Base-by-base conservation (phyloP, 2,797 vertebrate species). In the Corythornis leucogaster region DNA sequence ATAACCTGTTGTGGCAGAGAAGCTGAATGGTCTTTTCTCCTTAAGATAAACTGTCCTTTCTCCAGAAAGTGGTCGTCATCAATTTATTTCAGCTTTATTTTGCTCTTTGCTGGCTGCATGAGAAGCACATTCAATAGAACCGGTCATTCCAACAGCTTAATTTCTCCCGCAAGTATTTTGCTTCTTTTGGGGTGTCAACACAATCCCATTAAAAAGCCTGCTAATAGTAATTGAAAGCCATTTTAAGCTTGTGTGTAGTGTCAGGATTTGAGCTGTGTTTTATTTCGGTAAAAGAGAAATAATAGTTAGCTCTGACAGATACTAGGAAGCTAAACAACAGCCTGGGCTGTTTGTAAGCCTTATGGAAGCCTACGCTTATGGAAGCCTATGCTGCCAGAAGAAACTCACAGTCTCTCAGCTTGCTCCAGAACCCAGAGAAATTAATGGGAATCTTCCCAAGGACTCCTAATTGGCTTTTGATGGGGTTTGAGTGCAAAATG, bases 11-110 rank as follows among this genome's bases (percentile, higher is more conserved):
- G 33, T 64, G 78, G 26, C 21, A n/a, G 28, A 70, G 70, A 85
- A 81, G 68, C 25, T 54, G 74, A 66, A 42, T 50, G 40, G 35
- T 66, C 25, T 79, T 79, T 89, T 77, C 64, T 74, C 45, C 83
- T 30, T 50, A 61, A 70, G 53, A 80, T 68, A 64, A 86, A 79
- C 68, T 74, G 53, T 68, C 64, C 58, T 76, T 86, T 26, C 38
- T 94, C 50, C 58, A 67, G 57, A 85, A 95, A 71, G 62, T 68
- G 61, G 35, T 62, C 3, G 2, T 81, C 83, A 69, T 88, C 85
- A 85, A 63, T 88, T 94, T 85, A 53, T 88, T 94, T 82, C 87
- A 74, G 83, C 77, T 92, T 91, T 81, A 59, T 91, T 88, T 88
- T 93, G 50, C 83, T 91, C 54, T 91, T 75, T n/a, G 38, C 71